A percentile compares a stretch with the other conserved stretches of the same genome.
phyloP scores from a whole-genome alignment of 1,140 invertebrate genomes.

The Gryllus bimaculatus region DNA sequence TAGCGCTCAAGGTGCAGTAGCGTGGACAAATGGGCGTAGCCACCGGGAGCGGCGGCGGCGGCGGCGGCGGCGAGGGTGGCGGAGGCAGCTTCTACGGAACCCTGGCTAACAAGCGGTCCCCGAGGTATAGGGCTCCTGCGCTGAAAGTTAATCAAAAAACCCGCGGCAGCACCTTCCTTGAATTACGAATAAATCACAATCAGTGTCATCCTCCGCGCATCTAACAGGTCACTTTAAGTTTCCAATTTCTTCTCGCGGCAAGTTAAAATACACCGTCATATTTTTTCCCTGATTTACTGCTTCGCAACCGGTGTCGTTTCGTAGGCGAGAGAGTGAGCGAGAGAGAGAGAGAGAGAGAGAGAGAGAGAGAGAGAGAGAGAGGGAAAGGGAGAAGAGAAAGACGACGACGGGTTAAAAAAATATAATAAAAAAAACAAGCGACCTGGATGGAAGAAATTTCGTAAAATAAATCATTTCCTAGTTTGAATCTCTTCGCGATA shows the following conservation, averaged over 20 bases:
- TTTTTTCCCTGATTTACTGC: neutral
- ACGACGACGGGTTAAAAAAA: neutral
- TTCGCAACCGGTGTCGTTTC: neutral
- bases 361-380: neutral
- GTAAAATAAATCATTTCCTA: neutral
- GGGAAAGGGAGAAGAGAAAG: neutral
- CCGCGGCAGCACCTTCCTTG: neutral
- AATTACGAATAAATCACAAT: constrained; percentile 6
- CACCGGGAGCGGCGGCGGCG: neutral
- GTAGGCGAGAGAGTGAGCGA: neutral
- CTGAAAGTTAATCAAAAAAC: neutral
- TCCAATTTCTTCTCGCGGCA: neutral
- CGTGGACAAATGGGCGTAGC: neutral
- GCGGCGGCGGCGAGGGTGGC: neutral
- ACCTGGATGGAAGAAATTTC: neutral
- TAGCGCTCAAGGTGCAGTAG: neutral
- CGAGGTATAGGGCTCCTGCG: neutral
- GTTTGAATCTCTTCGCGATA: neutral
- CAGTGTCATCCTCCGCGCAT: neutral
- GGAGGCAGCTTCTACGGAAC: neutral
- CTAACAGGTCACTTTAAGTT: constrained; percentile 4
- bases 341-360: neutral
- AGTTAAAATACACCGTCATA: neutral
- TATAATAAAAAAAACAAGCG: neutral
- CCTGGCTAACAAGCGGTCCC: neutral